Evolutionary conservation across 2,113 vertebrate species (phyloP).

Genomic region (rabbit (Oryctolagus cuniculus)): DNA sequence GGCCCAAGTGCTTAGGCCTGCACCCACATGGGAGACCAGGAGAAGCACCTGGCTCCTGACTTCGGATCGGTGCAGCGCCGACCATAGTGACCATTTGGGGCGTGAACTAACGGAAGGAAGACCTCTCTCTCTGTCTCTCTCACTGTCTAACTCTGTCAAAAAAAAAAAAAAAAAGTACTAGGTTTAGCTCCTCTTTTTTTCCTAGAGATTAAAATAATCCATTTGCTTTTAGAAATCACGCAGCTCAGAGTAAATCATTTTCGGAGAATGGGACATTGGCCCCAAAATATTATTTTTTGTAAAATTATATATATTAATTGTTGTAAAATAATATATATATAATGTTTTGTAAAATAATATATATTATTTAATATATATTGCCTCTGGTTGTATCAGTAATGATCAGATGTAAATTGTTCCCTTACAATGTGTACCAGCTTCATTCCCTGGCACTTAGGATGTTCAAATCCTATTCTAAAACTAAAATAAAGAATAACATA

Average conservation of each 20-base stretch:
- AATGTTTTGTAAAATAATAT: too few species aligned
- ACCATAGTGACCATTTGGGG: too few species aligned
- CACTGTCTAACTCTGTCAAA: too few species aligned
- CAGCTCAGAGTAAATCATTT: not conserved
- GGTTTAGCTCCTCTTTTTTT: not conserved
- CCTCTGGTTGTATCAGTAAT: slow-evolving; percentile 2
- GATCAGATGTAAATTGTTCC: not conserved
- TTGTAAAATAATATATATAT: too few species aligned
- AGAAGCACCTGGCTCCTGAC: too few species aligned
- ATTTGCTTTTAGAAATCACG: not conserved
- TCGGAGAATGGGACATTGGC: not conserved
- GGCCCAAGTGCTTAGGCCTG: too few species aligned
- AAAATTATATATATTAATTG: too few species aligned
- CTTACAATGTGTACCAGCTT: not conserved
- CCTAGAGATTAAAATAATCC: not conserved
- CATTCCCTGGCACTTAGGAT: not conserved
- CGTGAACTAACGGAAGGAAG: too few species aligned
- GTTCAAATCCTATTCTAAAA: not conserved
- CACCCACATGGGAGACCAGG: too few species aligned
- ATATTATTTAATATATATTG: not conserved
- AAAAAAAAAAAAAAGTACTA: too few species aligned
- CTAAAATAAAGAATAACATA: not conserved
- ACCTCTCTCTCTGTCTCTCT: too few species aligned
- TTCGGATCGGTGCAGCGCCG: too few species aligned
- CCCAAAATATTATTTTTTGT: not conserved